A percentile compares a stretch with the other conserved stretches of the same genome.
These are phyloP conservation scores for Loripinus fragilis DNA, from an alignment of 2,888 invertebrate genomes.

Conservation along the genomic window DNA sequence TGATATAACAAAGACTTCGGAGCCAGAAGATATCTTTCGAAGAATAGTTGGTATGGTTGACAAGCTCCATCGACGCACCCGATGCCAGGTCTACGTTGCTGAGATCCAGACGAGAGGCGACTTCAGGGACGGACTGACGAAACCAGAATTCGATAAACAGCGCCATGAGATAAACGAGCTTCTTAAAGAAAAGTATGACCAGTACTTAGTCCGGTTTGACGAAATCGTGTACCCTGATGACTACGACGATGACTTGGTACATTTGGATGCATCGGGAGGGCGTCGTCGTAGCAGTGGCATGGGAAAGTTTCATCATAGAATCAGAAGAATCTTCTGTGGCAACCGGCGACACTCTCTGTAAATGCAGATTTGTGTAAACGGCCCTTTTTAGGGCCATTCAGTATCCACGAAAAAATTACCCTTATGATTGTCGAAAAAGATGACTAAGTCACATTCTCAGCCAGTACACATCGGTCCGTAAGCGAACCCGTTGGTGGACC, in stretches of 20 bases:
- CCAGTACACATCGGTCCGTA: no score
- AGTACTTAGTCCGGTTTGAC: neutral
- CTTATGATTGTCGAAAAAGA: no score
- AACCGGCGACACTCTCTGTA: neutral
- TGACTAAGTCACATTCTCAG: no score
- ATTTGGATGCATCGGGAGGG: neutral
- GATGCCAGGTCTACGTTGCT: neutral
- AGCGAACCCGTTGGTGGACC: no score
- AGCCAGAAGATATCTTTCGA: neutral
- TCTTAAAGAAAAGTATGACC: neutral
- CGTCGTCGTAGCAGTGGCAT: neutral
- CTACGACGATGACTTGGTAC: neutral
- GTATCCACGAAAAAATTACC: neutral
- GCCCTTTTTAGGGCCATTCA: neutral
- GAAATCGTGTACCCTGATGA: neutral
- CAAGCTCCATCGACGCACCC: neutral
- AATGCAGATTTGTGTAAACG: neutral
- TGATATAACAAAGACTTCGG: neutral
- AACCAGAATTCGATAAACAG: neutral
- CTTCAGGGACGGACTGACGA: neutral
- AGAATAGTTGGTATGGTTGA: neutral
- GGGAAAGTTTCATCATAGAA: neutral
- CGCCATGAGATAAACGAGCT: neutral
- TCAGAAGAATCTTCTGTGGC: neutral
- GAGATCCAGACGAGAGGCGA: neutral